phyloP scores from a whole-genome alignment of 2,113 vertebrate species.

The Parotia lawesii region DNA sequence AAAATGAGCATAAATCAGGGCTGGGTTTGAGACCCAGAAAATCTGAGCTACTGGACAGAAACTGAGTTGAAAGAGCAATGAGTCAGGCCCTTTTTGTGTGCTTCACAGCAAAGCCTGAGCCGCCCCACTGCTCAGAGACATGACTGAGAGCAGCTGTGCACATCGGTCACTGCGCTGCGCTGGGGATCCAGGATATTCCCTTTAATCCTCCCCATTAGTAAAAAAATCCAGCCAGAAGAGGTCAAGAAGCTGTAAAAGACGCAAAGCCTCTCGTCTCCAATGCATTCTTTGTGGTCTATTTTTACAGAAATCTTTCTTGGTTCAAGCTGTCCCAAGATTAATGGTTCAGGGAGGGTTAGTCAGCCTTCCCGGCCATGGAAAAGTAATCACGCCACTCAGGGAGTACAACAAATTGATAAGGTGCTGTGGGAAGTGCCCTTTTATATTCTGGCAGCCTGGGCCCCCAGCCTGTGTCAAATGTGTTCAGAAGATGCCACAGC shows the following conservation, averaged over 20 bases:
- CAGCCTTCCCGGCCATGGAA: not conserved
- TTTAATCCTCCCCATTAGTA: slow-evolving; percentile 28
- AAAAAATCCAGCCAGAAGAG: slow-evolving; percentile 4
- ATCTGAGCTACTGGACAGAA: not conserved
- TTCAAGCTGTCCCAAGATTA: slow-evolving; percentile 34
- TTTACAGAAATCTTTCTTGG: slow-evolving; percentile 18
- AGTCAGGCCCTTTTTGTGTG: not conserved
- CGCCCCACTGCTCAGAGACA: not conserved
- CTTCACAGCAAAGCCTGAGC: not conserved
- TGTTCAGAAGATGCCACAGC: not conserved
- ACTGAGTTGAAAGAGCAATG: not conserved
- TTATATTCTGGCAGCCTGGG: not conserved
- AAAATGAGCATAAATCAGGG: not conserved
- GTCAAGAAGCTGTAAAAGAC: slow-evolving; percentile 36
- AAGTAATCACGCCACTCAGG: not conserved
- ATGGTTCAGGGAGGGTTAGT: slow-evolving; percentile 4
- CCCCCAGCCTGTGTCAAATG: not conserved
- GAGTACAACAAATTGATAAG: slow-evolving; percentile 22
- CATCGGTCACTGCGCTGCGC: fast-evolving
- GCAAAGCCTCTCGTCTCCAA: not conserved
- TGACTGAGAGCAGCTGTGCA: not conserved
- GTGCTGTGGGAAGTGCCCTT: slow-evolving; percentile 7
- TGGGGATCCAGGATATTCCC: not conserved
- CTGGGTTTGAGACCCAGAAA: not conserved
- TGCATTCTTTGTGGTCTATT: slow-evolving; percentile 22